phyloP scores from a whole-genome alignment of 2,113 vertebrate genomes.

The Alethe diademata region DNA sequence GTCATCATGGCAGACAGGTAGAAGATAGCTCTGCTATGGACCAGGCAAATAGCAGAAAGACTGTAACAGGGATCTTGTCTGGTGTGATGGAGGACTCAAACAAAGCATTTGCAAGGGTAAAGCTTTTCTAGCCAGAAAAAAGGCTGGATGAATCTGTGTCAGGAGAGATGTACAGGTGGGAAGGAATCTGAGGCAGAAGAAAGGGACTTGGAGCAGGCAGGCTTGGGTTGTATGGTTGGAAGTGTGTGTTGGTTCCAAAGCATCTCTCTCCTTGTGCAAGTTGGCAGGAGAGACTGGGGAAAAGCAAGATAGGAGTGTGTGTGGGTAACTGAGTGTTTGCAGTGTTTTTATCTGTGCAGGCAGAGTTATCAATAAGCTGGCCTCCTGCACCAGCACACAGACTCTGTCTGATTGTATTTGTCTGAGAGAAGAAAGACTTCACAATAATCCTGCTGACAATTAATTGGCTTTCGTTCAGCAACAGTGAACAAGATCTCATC shows the following conservation, averaged over 20 bases:
- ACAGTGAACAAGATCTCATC: conserved; percentile 70
- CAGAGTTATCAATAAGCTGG: neutral
- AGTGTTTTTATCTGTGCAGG: neutral
- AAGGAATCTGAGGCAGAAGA: neutral
- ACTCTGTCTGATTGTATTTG: neutral
- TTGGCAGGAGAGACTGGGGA: neutral
- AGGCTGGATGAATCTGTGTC: neutral
- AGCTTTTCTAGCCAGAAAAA: neutral
- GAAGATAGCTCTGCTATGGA: neutral
- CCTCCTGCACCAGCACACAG: neutral
- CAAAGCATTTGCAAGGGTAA: neutral
- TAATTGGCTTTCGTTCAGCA: conserved; percentile 76
- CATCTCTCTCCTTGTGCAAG: neutral
- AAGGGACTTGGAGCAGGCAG: neutral
- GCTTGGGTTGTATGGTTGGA: neutral
- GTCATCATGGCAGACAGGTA: neutral
- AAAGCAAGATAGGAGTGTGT: neutral
- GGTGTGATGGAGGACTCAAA: neutral
- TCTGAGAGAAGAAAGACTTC: neutral
- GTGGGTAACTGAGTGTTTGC: neutral
- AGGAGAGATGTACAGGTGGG: neutral
- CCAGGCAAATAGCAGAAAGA: neutral
- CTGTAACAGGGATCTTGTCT: neutral
- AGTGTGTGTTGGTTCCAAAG: neutral
- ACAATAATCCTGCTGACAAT: conserved; percentile 57